These are phyloP conservation scores for Panurus biarmicus DNA, from an alignment of 2,113 vertebrate genomes.

Conservation along the genomic window DNA sequence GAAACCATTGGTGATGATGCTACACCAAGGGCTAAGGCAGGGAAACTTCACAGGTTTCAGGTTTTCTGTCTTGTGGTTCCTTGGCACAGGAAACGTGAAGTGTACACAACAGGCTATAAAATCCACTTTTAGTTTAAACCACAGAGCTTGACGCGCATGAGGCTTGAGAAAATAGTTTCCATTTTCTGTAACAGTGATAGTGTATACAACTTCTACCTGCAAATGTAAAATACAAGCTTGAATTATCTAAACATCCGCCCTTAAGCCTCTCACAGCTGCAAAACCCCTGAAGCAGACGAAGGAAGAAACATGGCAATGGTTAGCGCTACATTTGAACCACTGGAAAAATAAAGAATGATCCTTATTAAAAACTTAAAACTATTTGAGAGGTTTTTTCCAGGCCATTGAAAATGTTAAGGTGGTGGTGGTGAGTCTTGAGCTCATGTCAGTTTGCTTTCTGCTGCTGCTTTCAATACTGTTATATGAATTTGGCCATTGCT, in stretches of 20 bases:
- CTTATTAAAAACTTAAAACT: conserved; percentile 20
- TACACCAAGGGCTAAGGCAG: neutral
- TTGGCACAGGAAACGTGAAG: conserved; percentile 41
- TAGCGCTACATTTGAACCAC: neutral
- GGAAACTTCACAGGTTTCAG: conserved; percentile 7
- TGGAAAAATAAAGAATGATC: conserved; percentile 41
- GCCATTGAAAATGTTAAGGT: conserved; percentile 2
- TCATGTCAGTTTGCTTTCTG: neutral
- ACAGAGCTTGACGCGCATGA: conserved; percentile 20
- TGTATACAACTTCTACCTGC: conserved; percentile 55
- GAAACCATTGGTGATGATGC: neutral
- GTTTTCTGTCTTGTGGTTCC: conserved; percentile 57
- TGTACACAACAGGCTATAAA: conserved; percentile 54
- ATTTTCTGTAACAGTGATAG: conserved; percentile 40
- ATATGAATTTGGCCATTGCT: neutral
- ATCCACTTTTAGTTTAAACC: conserved; percentile 61
- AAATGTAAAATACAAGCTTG: conserved; percentile 50
- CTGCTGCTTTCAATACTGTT: neutral
- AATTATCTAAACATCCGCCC: conserved; percentile 46
- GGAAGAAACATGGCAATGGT: neutral
- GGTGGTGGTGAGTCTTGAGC: neutral
- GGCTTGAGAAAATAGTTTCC: conserved; percentile 56
- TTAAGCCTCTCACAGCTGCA: conserved; percentile 13
- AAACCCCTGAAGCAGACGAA: neutral
- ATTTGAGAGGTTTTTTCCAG: conserved; percentile 39